Conservation (phyloP, 2,113 vertebrate species). For the Mastomys coucha region DNA sequence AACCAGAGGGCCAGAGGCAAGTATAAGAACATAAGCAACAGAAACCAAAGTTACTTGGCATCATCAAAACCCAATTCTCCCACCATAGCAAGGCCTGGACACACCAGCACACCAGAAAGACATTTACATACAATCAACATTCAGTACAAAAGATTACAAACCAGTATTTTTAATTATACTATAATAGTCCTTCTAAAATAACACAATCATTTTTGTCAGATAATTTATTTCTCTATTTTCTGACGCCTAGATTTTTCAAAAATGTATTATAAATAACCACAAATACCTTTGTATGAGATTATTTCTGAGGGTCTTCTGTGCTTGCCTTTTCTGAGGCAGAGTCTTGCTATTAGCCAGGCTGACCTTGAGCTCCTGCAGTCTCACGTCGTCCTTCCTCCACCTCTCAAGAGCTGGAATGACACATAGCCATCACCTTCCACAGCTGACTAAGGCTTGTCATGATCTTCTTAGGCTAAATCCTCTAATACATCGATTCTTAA, state of each 20-base stretch:
- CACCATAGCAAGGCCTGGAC: too few relatives aligned
- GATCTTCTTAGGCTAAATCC: neutral
- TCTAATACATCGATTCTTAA: neutral
- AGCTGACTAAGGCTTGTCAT: neutral
- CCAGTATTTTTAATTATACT: slow-evolving; percentile 16
- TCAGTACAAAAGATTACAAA: slow-evolving; percentile 29
- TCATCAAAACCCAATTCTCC: too few relatives aligned
- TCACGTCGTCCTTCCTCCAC: neutral
- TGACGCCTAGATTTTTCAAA: slow-evolving; percentile 35
- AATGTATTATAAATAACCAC: slow-evolving; percentile 36
- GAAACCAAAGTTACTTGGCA: too few relatives aligned
- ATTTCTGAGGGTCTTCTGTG: neutral
- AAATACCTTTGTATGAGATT: neutral
- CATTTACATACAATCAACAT: slow-evolving; percentile 47
- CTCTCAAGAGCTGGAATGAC: neutral
- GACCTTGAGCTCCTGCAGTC: neutral
- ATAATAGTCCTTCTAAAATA: neutral
- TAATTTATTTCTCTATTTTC: slow-evolving; percentile 34
- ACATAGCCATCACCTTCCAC: neutral
- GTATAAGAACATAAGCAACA: too few relatives aligned
- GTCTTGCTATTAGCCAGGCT: neutral
- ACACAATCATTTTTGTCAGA: neutral
- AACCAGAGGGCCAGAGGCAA: too few relatives aligned
- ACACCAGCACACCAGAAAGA: too few relatives aligned
- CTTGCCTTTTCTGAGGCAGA: neutral